Evolutionary conservation across 1,140 invertebrate species (phyloP).

Genomic region (Arctopsyche grandis): DNA sequence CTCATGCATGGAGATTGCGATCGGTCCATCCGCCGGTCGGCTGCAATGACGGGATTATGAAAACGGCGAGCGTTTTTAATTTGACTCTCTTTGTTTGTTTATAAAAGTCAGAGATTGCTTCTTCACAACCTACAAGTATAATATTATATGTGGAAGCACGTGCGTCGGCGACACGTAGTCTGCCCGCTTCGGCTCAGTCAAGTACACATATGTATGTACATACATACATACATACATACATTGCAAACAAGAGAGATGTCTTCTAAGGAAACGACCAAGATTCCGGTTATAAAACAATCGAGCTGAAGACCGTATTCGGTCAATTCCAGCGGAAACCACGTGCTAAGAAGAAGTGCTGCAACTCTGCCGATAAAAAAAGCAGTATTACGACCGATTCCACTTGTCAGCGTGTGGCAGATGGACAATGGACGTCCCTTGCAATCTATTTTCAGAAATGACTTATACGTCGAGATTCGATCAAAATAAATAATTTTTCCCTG

Average conservation of each 20-base stretch:
- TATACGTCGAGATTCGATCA: no score
- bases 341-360: neutral
- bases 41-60: neutral
- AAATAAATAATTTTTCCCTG: no score
- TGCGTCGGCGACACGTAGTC: neutral
- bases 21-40: no score
- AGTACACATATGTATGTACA: neutral
- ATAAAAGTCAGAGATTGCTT: neutral
- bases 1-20: neutral
- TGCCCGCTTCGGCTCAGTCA: neutral
- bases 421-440: no score
- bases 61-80: neutral
- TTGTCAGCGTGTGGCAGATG: no score
- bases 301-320: neutral
- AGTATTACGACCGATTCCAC: no score
- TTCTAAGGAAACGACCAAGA: neutral
- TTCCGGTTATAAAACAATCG: slow-evolving; percentile 4
- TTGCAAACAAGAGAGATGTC: neutral
- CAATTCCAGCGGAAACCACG: neutral
- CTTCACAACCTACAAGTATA: no score
- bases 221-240: neutral
- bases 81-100: neutral
- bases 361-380: no score
- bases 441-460: no score
- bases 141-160: neutral